These are phyloP conservation scores for Pantala flavescens DNA, from an alignment of 1,140 invertebrate genomes.

Conservation along the genomic window DNA sequence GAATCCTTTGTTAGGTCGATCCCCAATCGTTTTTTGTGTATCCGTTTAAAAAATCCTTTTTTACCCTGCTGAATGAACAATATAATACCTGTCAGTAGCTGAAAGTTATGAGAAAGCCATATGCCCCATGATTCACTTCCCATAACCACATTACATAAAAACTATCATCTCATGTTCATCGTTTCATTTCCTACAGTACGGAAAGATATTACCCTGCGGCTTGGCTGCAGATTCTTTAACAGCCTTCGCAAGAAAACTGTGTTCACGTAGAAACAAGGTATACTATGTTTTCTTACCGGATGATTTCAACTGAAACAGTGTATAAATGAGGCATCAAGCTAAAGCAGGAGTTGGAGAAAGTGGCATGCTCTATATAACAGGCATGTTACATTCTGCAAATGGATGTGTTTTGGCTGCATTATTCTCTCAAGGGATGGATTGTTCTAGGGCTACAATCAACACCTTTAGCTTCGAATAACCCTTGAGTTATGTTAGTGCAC, in stretches of 20 bases:
- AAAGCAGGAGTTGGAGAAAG: neutral
- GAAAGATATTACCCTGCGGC: conserved; percentile 83
- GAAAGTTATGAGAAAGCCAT: too few species aligned
- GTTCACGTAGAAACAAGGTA: conserved; percentile 53
- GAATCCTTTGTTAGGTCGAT: too few species aligned
- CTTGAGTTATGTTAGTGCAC: too few species aligned
- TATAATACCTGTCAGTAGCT: too few species aligned
- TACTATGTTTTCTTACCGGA: neutral
- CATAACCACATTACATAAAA: neutral
- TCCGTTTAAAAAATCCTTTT: too few species aligned
- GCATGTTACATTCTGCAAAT: neutral
- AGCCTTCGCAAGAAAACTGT: conserved; percentile 75
- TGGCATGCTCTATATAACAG: conserved; percentile 11
- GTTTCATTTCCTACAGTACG: conserved; percentile 53
- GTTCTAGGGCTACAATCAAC: neutral
- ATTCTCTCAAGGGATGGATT: conserved; percentile 10
- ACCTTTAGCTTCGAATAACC: too few species aligned
- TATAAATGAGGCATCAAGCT: conserved; percentile 14
- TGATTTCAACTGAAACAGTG: neutral
- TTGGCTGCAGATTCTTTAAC: conserved; percentile 88
- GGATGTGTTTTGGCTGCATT: neutral
- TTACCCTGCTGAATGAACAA: too few species aligned
- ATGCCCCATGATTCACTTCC: too few species aligned
- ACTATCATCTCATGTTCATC: conserved; percentile 5
- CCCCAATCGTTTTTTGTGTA: too few species aligned